These are phyloP conservation scores for Embiotoca jacksoni DNA, from an alignment of 2,113 vertebrate genomes.

Conservation along the genomic window DNA sequence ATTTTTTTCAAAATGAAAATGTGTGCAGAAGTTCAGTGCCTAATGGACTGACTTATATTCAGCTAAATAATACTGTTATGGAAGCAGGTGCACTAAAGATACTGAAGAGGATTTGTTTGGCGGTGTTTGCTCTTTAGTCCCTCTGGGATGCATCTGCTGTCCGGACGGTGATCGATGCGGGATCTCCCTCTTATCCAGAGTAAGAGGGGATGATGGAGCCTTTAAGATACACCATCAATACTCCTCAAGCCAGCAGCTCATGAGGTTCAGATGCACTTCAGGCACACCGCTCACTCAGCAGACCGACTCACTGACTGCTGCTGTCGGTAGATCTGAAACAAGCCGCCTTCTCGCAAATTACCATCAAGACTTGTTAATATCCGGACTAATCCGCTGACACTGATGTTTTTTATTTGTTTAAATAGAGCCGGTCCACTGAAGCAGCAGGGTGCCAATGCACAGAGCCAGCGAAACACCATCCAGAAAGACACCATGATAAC, in stretches of 20 bases:
- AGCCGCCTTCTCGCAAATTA: too few relatives aligned
- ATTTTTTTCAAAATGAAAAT: too few relatives aligned
- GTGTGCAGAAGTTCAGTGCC: too few relatives aligned
- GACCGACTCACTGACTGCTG: background rate
- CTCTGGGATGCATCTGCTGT: conserved; percentile 12
- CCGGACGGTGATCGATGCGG: conserved; percentile 16
- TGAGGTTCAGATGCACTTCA: conserved; percentile 13
- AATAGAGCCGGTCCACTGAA: too few relatives aligned
- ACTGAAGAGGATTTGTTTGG: conserved; percentile 13
- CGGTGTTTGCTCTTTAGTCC: background rate
- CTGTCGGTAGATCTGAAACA: too few relatives aligned
- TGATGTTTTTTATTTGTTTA: too few relatives aligned
- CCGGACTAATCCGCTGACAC: too few relatives aligned
- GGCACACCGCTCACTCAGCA: background rate
- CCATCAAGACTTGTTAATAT: too few relatives aligned
- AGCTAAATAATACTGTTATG: background rate
- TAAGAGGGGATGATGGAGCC: conserved; percentile 16
- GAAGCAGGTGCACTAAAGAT: conserved; percentile 9
- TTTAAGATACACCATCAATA: conserved; percentile 21
- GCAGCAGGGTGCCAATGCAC: too few relatives aligned
- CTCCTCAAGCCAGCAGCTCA: conserved; percentile 34
- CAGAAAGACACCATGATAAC: too few relatives aligned
- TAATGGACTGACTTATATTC: background rate
- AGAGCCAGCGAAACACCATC: too few relatives aligned
- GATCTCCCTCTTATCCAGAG: background rate